These are phyloP conservation scores for Dendrolimus punctatus DNA, from an alignment of 1,140 invertebrate genomes.

Conservation along the genomic window DNA sequence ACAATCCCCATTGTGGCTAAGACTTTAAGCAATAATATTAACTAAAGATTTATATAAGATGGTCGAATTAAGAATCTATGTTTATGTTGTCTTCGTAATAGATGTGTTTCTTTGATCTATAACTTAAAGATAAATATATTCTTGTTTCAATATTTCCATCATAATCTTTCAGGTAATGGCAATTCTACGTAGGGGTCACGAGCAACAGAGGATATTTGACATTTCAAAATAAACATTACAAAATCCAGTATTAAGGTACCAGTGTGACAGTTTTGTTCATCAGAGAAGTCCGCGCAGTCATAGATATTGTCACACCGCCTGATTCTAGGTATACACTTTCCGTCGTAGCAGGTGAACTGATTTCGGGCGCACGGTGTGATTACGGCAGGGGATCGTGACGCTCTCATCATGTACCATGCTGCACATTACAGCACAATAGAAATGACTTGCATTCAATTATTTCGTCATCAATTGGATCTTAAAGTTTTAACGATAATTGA, in stretches of 20 bases:
- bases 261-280: constrained; percentile 89
- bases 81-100: too few species aligned
- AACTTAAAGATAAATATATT: too few species aligned
- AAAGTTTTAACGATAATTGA: neutral
- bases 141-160: too few species aligned
- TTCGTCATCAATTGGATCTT: neutral
- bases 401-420: constrained; percentile 45
- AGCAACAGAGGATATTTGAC: constrained; percentile 21
- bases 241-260: constrained; percentile 41
- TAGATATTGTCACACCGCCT: constrained; percentile 89
- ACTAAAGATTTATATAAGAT: too few species aligned
- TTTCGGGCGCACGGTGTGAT: constrained; percentile 61
- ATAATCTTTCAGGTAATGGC: too few species aligned
- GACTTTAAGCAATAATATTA: too few species aligned
- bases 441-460: neutral
- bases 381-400: constrained; percentile 35
- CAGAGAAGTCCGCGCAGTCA: constrained; percentile 93
- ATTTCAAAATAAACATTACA: constrained; percentile 32
- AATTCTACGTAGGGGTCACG: too few species aligned
- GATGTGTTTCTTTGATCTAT: too few species aligned
- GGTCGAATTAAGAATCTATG: too few species aligned
- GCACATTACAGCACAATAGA: constrained; percentile 20
- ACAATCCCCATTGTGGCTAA: too few species aligned
- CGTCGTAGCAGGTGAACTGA: constrained; percentile 78
- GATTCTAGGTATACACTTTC: constrained; percentile 77